phyloP scores from a whole-genome alignment of 2,797 vertebrate species.

The Dendrocincla fuliginosa region DNA sequence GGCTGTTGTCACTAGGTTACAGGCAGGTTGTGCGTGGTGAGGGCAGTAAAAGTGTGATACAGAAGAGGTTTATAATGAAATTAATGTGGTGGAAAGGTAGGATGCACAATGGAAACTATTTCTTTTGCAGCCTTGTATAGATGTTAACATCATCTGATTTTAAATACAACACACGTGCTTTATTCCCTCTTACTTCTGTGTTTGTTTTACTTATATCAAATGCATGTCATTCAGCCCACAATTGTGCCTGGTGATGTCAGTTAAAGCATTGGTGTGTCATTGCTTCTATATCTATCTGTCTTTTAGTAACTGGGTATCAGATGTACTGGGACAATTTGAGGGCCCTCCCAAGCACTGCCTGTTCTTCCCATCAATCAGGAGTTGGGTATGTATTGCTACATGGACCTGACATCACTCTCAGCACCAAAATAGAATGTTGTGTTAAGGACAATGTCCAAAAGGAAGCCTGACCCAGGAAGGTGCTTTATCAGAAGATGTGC shows the following conservation, averaged over 20 bases:
- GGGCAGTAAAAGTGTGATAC: neutral
- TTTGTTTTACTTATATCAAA: neutral
- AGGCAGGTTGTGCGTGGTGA: neutral
- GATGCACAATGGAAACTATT: neutral
- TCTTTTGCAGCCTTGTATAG: neutral
- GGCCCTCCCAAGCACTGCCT: neutral
- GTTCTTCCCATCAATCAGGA: neutral
- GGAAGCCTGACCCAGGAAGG: neutral
- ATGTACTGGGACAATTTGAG: neutral
- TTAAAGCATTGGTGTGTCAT: neutral
- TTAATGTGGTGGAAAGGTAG: neutral
- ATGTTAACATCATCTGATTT: neutral
- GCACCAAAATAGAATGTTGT: neutral
- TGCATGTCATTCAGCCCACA: neutral
- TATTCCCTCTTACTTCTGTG: neutral
- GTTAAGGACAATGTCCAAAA: neutral
- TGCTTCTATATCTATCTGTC: neutral
- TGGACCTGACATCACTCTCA: neutral
- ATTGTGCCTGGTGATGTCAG: neutral
- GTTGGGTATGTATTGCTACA: neutral
- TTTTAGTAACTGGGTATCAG: neutral
- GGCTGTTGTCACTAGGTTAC: neutral
- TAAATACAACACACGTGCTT: neutral
- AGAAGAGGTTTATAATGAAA: neutral
- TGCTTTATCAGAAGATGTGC: neutral